phyloP scores from a whole-genome alignment of 1,140 invertebrate genomes.

The Pectinophora gossypiella region DNA sequence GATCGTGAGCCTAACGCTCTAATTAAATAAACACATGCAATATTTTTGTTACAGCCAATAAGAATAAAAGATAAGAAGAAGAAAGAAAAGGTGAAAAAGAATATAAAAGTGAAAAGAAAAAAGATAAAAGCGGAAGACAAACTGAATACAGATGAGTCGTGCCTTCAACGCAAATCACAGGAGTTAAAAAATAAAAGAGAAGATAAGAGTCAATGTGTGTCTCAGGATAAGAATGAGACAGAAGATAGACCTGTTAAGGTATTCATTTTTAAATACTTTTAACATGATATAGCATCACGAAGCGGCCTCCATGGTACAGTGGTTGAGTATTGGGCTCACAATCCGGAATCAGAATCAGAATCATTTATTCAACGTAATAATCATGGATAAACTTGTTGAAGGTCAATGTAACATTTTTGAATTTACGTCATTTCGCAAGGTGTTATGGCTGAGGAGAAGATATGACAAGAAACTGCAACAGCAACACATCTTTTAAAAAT shows the following conservation, averaged over 20 bases:
- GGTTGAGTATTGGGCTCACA: too few species aligned
- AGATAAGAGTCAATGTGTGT: not conserved
- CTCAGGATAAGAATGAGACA: not conserved
- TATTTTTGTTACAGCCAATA: not conserved
- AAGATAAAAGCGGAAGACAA: not conserved
- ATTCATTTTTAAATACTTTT: not conserved
- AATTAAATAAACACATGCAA: not conserved
- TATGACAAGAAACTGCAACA: too few species aligned
- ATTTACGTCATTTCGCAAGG: too few species aligned
- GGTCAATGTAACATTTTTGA: too few species aligned
- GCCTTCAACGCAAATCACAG: too few species aligned
- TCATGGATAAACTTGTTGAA: too few species aligned
- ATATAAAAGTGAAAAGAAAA: not conserved
- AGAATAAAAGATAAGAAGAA: not conserved
- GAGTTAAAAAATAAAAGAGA: not conserved
- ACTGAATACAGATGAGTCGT: not conserved
- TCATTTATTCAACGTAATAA: too few species aligned
- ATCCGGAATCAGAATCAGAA: too few species aligned
- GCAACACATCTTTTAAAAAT: too few species aligned
- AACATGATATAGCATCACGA: not conserved
- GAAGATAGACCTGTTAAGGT: conserved; percentile 1
- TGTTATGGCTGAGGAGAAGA: too few species aligned
- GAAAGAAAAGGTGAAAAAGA: not conserved
- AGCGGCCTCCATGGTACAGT: too few species aligned
- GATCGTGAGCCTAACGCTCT: too few species aligned